Conservation (phyloP, 2,888 invertebrate species). For the Chironomus riparius region DNA sequence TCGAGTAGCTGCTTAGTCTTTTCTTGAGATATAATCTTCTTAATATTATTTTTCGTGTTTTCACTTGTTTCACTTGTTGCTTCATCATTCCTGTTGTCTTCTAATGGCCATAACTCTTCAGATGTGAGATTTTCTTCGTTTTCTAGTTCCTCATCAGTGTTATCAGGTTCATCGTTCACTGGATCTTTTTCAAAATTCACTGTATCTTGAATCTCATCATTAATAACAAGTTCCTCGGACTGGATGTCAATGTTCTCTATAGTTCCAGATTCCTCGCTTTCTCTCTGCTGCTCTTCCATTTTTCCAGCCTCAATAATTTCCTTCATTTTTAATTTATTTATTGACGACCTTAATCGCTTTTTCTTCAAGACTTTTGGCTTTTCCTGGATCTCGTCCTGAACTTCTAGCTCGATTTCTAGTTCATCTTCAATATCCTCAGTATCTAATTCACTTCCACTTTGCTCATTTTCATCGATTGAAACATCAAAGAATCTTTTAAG, state of each 20-base stretch:
- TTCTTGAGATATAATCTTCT: conserved; percentile 39
- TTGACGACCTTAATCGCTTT: conserved; percentile 8
- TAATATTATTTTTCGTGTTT: conserved; percentile 32
- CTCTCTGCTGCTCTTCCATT: not conserved
- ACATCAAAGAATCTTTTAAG: conserved; percentile 10
- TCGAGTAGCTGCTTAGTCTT: conserved; percentile 44
- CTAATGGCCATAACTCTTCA: not conserved
- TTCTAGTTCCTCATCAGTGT: conserved; percentile 25
- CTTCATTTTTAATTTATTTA: conserved; percentile 10
- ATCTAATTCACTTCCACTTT: not conserved
- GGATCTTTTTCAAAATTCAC: not conserved
- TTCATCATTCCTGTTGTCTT: conserved; percentile 11
- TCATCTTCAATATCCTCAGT: not conserved
- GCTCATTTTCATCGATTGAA: not conserved
- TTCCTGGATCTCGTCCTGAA: conserved; percentile 10
- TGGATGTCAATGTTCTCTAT: not conserved
- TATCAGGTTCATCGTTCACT: not conserved
- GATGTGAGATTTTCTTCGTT: conserved; percentile 20
- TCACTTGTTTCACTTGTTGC: conserved; percentile 32
- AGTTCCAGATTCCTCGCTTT: too few species aligned
- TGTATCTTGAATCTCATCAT: too few species aligned
- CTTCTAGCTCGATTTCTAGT: conserved; percentile 7
- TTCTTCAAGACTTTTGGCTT: not conserved
- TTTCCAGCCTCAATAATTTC: conserved; percentile 16
- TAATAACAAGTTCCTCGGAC: too few species aligned